A percentile compares a stretch with the other conserved stretches of the same genome.
Evolutionary conservation across 2,113 vertebrate genomes (phyloP).

Genomic region (Excalfactoria chinensis): DNA sequence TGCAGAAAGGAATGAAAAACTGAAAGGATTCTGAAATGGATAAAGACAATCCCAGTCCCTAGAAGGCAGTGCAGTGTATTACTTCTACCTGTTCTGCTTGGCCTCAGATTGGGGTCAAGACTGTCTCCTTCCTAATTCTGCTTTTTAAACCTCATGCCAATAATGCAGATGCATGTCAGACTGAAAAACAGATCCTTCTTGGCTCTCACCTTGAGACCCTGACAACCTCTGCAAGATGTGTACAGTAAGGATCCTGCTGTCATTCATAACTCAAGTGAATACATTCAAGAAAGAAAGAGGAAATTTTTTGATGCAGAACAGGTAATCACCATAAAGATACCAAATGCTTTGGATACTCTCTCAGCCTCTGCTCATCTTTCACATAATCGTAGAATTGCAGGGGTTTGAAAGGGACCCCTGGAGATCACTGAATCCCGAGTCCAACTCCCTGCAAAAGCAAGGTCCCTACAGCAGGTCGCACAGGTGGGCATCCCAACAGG

Average conservation of each 20-base stretch:
- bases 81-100: not conserved
- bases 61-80: not conserved
- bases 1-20: not conserved
- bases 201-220: not conserved
- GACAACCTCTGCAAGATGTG: not conserved
- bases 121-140: not conserved
- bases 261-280: not conserved
- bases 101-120: fast-evolving
- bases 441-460: too few species aligned
- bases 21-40: not conserved
- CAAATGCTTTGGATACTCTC: not conserved
- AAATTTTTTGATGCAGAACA: not conserved
- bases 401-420: too few species aligned
- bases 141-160: not conserved
- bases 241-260: not conserved
- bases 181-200: not conserved
- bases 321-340: not conserved
- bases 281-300: not conserved
- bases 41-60: not conserved
- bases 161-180: too few species aligned
- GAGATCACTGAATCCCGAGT: too few species aligned
- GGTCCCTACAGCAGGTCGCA: too few species aligned
- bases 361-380: not conserved
- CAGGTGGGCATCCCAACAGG: too few species aligned
- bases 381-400: too few species aligned